phyloP scores from a whole-genome alignment of 2,888 invertebrate genomes.

The Torymus auratus region DNA sequence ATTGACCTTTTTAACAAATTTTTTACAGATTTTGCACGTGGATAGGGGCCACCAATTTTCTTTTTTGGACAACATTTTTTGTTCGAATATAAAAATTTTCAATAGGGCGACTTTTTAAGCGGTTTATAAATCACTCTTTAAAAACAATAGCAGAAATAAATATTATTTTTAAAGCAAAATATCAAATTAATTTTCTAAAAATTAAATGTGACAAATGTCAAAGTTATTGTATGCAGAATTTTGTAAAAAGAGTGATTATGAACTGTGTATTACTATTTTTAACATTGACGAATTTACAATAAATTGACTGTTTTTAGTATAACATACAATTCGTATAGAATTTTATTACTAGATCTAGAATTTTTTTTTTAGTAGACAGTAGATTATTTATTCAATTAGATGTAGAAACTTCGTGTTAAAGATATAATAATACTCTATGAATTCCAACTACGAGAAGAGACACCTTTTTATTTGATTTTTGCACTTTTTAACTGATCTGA shows the following conservation, averaged over 20 bases:
- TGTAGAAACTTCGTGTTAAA: not conserved
- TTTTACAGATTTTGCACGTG: conserved; percentile 41
- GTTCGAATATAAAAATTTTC: not conserved
- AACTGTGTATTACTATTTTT: no score
- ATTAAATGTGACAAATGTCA: no score
- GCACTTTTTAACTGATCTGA: conserved; percentile 3
- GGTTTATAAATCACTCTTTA: no score
- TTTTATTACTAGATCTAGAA: not conserved
- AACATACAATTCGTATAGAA: no score
- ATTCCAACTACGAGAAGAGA: conserved; percentile 47
- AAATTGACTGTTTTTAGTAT: no score
- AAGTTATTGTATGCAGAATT: no score
- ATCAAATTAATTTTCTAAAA: no score
- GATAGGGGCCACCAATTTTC: not conserved
- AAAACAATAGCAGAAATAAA: no score
- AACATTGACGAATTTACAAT: no score
- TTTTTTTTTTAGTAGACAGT: not conserved
- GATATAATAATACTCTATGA: conserved; percentile 1
- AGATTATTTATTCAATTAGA: not conserved
- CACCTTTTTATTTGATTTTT: conserved; percentile 25
- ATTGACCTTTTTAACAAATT: conserved; percentile 28
- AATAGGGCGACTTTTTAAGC: not conserved
- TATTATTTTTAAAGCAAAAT: no score
- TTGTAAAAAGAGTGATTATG: no score
- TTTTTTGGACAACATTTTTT: conserved; percentile 27